Conservation (phyloP, 2,888 invertebrate species). For the Athalia cordata region DNA sequence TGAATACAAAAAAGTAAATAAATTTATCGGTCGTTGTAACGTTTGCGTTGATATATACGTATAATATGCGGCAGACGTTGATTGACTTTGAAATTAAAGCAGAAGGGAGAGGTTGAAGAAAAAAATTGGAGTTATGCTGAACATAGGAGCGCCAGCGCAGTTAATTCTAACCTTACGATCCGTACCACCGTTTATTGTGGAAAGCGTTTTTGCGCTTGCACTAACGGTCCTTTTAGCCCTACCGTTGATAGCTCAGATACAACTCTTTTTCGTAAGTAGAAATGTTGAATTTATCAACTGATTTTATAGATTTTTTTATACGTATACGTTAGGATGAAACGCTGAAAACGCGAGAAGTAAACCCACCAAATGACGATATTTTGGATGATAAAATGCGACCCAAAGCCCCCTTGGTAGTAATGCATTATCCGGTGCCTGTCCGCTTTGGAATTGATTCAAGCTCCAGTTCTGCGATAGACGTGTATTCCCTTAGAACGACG, state of each 20-base stretch:
- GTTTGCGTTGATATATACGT: slow-evolving; percentile 16
- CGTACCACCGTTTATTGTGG: slow-evolving; percentile 63
- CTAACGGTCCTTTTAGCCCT: slow-evolving; percentile 63
- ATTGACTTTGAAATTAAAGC: background rate
- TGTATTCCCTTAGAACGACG: slow-evolving; percentile 52
- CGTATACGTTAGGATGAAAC: slow-evolving; percentile 13
- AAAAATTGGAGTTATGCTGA: slow-evolving; percentile 60
- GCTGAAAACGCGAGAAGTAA: slow-evolving; percentile 15
- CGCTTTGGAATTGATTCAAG: slow-evolving; percentile 52
- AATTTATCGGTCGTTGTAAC: slow-evolving; percentile 25
- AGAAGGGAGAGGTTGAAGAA: background rate
- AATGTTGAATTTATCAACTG: background rate
- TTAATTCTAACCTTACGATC: slow-evolving; percentile 64
- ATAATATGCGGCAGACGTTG: slow-evolving; percentile 6
- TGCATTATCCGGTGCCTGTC: slow-evolving; percentile 58
- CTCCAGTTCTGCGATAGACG: slow-evolving; percentile 57
- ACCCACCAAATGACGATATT: background rate
- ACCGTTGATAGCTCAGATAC: slow-evolving; percentile 62
- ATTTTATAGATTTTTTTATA: slow-evolving; percentile 8
- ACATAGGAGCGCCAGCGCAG: slow-evolving; percentile 57
- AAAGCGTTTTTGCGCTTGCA: slow-evolving; percentile 62
- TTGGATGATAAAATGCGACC: slow-evolving; percentile 46
- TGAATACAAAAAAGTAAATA: background rate
- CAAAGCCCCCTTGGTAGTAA: slow-evolving; percentile 52
- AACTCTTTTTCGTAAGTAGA: slow-evolving; percentile 61